Evolutionary conservation across 1,140 invertebrate species (phyloP), one percentile per base, ranked within the genome.

Genomic region (Eumaeus atala): DNA sequence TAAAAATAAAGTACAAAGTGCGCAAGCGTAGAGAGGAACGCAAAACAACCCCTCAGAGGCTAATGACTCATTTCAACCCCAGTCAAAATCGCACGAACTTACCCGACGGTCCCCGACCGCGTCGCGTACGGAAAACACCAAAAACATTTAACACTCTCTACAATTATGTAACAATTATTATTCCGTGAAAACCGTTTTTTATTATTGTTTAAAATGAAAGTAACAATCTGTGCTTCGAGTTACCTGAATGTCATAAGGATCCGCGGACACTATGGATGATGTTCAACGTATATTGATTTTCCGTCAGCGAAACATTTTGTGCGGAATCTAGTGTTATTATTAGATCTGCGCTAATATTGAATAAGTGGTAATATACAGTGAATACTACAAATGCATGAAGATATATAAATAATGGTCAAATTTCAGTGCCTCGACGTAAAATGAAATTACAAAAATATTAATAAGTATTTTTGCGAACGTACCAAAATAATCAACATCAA

Each of bases 251-350:
- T 55, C 14, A 28, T 37, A 49, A 35, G 58, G 21, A 48, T 56
- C 53, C 66, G 59, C 55, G 44, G 59, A 48, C 51, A 55, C 37
- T 42, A 53, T 59, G 58, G 59, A 70, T 70, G 67, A 70, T 71
- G 66, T 72, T 62, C 54, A 61, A 65, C 64, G 64, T 65, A 70
- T 84, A 84, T 84, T 73, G 81, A 84, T 84, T 84, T 84, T 84
- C 68, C 58, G 51, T 62, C 77, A 77, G 76, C 74, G 72, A 73
- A 53, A 70, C 65, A 56, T 63, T 72, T 62, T 61, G 70, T 78
- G 73, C 77, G 72, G 77, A 70, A 65, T 67, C 57, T 62, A 66
- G 72, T 77, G 75, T 76, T 80, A 73, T 83, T 75, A 72, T 68
- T 72, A 70, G 60, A 66, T 63, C 64, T 66, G 68, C 44, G 69